Evolutionary conservation across 1,140 invertebrate species (phyloP), one percentile per base, ranked within the genome.

Genomic region (Cephus cinctus): DNA sequence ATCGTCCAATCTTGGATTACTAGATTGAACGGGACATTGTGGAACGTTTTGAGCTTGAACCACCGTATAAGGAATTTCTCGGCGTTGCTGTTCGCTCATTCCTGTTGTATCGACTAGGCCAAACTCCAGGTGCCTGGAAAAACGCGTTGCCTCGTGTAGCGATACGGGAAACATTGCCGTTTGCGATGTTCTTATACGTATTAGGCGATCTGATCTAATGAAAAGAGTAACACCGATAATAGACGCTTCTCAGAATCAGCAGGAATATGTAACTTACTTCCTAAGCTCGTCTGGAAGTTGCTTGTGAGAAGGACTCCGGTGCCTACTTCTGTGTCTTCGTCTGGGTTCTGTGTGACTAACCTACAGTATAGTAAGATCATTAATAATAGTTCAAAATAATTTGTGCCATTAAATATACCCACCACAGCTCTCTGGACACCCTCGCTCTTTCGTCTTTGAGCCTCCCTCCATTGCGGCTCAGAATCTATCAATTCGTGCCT

Each of bases 11-110:
- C 69, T 68, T 44, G 64, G 60, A 64, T 75, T 76, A 41, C 63
- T 69, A 23, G 67, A 61, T 44, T 67, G 64, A 27, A 65, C 41
- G 16, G 66, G 46, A 65, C 56, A 52, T 66, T 75, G 61, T 49
- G 71, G 35, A 52, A 63, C 46, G 53, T 56, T 43, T 60, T 77
- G 63, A 47, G 73, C 73, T 71, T 89, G 83, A 2, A 96, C 90
- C 43, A 93, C 90, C 2, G 90, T 94, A 70, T 95, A 98, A 2
- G 93, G 90, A 56, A 96, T 96, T 71, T 96, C 90, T 56, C 86
- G 82, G 3, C 94, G 80, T 66, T 96, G 90, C 51, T 89, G 87
- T 58, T 92, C 90, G 35, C 86, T 88, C 87, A 96, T 89, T 25
- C 90, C 90, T 14, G 84, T 82, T 0, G 92, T 93, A 55, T 96